These are phyloP conservation scores for Phengaris alcon DNA, from an alignment of 2,888 invertebrate genomes.

Conservation along the genomic window DNA sequence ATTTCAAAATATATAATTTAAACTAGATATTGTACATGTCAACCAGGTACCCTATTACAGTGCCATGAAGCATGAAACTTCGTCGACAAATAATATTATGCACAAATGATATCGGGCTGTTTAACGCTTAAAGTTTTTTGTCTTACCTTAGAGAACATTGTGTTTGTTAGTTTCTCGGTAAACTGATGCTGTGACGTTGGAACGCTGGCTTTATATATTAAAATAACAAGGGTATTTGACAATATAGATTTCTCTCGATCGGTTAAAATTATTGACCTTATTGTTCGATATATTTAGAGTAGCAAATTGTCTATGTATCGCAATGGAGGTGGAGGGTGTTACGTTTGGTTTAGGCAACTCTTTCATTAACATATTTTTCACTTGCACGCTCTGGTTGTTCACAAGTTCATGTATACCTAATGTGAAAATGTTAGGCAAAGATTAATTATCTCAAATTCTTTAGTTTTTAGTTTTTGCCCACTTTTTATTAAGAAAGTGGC, in stretches of 20 bases:
- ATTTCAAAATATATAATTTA: too few species aligned
- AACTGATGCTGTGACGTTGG: slow-evolving; percentile 23
- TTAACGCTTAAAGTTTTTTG: neutral
- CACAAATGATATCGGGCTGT: neutral
- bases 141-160: slow-evolving; percentile 27
- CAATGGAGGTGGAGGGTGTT: slow-evolving; percentile 25
- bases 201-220: slow-evolving; percentile 31
- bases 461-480: too few species aligned
- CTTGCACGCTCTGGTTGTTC: slow-evolving; percentile 25
- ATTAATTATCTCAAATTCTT: neutral
- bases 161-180: slow-evolving; percentile 19
- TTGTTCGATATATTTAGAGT: slow-evolving; percentile 29
- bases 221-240: slow-evolving; percentile 30
- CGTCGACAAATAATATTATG: neutral
- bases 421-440: neutral
- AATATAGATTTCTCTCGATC: slow-evolving; percentile 29
- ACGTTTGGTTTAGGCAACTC: slow-evolving; percentile 31
- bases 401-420: slow-evolving; percentile 16
- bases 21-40: too few species aligned
- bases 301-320: slow-evolving; percentile 27
- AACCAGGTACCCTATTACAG: neutral
- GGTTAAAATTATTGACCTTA: slow-evolving; percentile 28
- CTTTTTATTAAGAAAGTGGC: too few species aligned
- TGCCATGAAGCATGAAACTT: slow-evolving; percentile 8
- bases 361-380: slow-evolving; percentile 30